Percentiles rank a stretch among this genome's conserved stretches.
Conservation (phyloP, 1,140 invertebrate genomes). For the Trachelipus rathkii region DNA sequence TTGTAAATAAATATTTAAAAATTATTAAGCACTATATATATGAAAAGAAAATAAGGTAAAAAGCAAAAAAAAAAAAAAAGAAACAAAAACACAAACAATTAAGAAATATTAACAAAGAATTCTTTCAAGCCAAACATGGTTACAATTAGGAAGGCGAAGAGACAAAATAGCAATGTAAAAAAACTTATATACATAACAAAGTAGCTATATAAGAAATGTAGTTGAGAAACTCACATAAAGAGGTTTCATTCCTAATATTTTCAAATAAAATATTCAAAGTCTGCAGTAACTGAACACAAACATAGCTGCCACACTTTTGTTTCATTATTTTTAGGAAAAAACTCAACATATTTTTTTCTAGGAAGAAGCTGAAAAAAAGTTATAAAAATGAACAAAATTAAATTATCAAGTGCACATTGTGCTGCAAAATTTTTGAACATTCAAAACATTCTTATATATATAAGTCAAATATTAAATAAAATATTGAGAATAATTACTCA, state of each 20-base stretch:
- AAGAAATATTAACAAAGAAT: too few relatives aligned
- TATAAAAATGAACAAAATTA: not conserved
- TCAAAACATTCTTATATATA: not conserved
- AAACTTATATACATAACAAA: too few relatives aligned
- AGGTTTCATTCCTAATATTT: constrained; percentile 97
- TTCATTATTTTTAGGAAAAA: constrained; percentile 97
- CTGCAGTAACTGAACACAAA: constrained; percentile 95
- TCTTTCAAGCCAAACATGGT: too few relatives aligned
- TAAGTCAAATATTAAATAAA: not conserved
- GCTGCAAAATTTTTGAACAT: not conserved
- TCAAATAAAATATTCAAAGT: constrained; percentile 99
- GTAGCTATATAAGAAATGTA: too few relatives aligned
- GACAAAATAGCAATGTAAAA: too few relatives aligned
- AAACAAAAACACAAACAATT: too few relatives aligned
- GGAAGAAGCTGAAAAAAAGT: constrained; percentile 48
- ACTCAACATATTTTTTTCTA: constrained; percentile 98
- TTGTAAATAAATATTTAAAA: too few relatives aligned
- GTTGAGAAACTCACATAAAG: constrained; percentile 76
- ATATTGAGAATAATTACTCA: constrained; percentile 69
- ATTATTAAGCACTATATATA: too few relatives aligned
- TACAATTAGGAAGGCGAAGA: too few relatives aligned
- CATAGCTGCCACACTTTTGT: constrained; percentile 93
- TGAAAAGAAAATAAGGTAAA: too few relatives aligned
- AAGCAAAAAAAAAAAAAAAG: too few relatives aligned
- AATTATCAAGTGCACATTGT: not conserved